Base-by-base conservation (phyloP, 1,140 invertebrate species). In the Zaprionus africanus region DNA sequence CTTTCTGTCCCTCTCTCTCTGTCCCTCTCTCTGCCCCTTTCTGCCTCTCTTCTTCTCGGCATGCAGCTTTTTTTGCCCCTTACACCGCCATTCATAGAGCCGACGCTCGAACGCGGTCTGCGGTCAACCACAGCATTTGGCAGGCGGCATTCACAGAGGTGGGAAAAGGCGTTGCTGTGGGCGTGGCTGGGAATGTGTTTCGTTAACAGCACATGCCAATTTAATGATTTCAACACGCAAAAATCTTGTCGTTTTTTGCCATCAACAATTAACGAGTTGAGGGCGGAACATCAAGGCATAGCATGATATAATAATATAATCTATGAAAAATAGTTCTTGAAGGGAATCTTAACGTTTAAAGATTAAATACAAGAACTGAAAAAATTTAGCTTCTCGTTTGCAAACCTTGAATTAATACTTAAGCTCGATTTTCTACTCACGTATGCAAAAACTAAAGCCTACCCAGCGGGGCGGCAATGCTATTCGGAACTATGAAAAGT, bases 61-160 rank as follows among this genome's bases (percentile, higher is more conserved):
- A 4, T 38, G 12, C 13, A 15, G 13, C 41, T 17, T 7, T 43
- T 43, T 43, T 43, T 43, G 19, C 46, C 19, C 9, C 19, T 49
- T 49, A 4, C 43, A 49, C 17, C 7, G 2, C 28, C 28, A 28
- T 28, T 9, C 28, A 28, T 9, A 28, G 28, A 28, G 7, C 28
- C 31, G 31, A 12, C 2, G 2, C n/a, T 43, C 41, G 19, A 19
- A 24, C 56, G 6, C 43, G 53, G 22, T 65, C 56, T 57, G 56
- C 19, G 65, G 65, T 22, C 19, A 26, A 49, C 65, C 65, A 41
- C 54, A 49, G 41, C 41, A 46, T 46, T 46, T 46, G 41, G 41
- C 41, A 46, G 41, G 41, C 28, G 19, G 7, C 54, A 19, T 7
- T 3, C 43, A 49, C 43, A 26, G n/a, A 46, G 15, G 60, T 13